Percentiles rank a stretch among this genome's conserved stretches.
phyloP scores from a whole-genome alignment of 2,888 invertebrate species.

The Alloscopus bannaensis region DNA sequence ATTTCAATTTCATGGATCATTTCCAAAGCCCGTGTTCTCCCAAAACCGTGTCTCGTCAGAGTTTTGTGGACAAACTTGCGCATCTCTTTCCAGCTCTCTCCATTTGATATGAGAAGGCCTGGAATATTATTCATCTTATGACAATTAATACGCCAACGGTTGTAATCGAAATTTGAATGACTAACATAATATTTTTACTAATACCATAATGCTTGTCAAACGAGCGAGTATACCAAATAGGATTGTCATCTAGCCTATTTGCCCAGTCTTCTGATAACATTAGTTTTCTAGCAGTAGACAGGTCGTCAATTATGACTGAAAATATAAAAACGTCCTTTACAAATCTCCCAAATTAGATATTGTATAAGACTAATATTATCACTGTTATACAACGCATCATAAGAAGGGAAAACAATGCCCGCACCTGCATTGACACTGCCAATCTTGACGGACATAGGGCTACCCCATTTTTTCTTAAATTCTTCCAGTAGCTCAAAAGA shows the following conservation, averaged over 20 bases:
- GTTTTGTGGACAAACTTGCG: conserved; percentile 64
- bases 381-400: neutral
- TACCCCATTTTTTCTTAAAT: conserved; percentile 57
- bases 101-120: conserved; percentile 61
- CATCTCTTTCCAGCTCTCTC: conserved; percentile 69
- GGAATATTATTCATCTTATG: neutral
- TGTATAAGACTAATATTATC: no score
- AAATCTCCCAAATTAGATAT: neutral
- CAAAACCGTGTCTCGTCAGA: conserved; percentile 62
- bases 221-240: conserved; percentile 57
- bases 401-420: no score
- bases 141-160: neutral
- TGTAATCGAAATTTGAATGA: neutral
- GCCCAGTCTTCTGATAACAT: conserved; percentile 67
- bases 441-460: conserved; percentile 45
- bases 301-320: conserved; percentile 61
- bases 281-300: conserved; percentile 51
- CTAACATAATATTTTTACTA: neutral
- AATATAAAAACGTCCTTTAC: neutral
- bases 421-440: conserved; percentile 55
- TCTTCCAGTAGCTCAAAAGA: conserved; percentile 54
- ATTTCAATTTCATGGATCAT: conserved; percentile 68
- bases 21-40: conserved; percentile 61
- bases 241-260: conserved; percentile 56
- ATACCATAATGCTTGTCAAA: conserved; percentile 61